phyloP scores from a whole-genome alignment of 2,888 invertebrate genomes.

The Mycalesis mineus region DNA sequence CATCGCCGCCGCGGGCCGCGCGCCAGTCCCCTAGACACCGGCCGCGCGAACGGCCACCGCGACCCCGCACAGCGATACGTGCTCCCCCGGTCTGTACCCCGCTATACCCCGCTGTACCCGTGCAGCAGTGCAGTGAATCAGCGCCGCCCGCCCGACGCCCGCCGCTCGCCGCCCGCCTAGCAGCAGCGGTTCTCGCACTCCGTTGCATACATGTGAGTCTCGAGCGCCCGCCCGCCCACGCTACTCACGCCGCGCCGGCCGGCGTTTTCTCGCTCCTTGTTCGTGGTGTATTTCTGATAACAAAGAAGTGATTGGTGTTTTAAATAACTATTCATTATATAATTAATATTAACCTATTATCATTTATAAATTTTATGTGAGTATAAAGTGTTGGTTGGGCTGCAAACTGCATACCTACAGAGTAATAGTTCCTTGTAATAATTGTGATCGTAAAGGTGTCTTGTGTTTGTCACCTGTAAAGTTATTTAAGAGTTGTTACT shows the following conservation, averaged over 20 bases:
- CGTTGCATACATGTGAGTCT: conserved; percentile 66
- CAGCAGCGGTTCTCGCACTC: conserved; percentile 53
- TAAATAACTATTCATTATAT: conserved; percentile 10
- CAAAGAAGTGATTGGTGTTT: conserved; percentile 44
- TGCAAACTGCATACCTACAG: background rate
- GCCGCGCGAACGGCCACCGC: conserved; percentile 75
- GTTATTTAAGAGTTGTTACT: background rate
- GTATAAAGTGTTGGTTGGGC: background rate
- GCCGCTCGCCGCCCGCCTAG: conserved; percentile 50
- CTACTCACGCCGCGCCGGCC: conserved; percentile 51
- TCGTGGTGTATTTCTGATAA: conserved; percentile 51
- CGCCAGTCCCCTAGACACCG: conserved; percentile 77
- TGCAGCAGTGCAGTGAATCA: too few species aligned
- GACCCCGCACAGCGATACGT: conserved; percentile 43
- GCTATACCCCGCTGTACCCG: conserved; percentile 12
- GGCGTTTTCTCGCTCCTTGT: conserved; percentile 52
- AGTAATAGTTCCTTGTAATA: background rate
- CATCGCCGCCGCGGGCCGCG: conserved; percentile 41
- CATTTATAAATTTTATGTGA: background rate
- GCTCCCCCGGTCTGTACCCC: conserved; percentile 33
- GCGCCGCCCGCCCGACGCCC: too few species aligned
- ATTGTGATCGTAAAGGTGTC: background rate
- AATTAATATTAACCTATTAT: background rate
- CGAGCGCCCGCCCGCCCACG: conserved; percentile 33
- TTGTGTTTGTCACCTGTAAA: background rate